Percentiles rank a stretch among this genome's conserved stretches.
These are phyloP conservation scores for Oopsacas minuta DNA, from an alignment of 37 sponge, comb jelly and placozoan genomes.

Conservation along the genomic window DNA sequence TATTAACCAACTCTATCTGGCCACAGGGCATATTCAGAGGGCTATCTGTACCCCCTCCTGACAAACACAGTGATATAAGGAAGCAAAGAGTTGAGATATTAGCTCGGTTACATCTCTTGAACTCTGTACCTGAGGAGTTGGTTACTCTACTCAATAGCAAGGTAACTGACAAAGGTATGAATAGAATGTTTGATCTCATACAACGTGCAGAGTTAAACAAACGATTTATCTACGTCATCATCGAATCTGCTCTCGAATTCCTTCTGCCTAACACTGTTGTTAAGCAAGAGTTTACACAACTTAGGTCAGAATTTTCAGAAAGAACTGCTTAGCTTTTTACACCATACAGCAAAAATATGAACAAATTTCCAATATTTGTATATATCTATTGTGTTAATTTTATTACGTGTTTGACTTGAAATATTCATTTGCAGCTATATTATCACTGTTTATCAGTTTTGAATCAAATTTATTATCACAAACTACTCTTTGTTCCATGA, in stretches of 20 bases:
- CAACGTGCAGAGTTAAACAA: not conserved
- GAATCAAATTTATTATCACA: not conserved
- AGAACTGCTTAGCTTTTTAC: not conserved
- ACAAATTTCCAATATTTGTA: not conserved
- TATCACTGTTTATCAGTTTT: too few species aligned
- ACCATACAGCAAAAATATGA: too few species aligned
- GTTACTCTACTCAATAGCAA: not conserved
- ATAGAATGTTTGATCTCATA: not conserved
- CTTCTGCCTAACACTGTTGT: not conserved
- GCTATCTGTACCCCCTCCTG: not conserved
- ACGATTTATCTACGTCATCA: slow-evolving; percentile 9
- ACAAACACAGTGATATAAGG: not conserved
- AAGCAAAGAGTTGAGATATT: not conserved
- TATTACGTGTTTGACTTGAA: too few species aligned
- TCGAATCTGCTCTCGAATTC: slow-evolving; percentile 6
- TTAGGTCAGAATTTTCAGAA: not conserved
- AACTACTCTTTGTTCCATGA: not conserved
- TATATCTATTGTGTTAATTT: too few species aligned
- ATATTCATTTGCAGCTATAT: not conserved
- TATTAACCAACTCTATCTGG: slow-evolving; percentile 4
- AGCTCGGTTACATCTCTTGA: not conserved
- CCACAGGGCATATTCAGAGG: not conserved
- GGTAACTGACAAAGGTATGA: not conserved
- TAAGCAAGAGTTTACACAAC: not conserved
- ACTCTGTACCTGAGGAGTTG: not conserved